Percentiles rank a stretch among this genome's conserved stretches.
phyloP scores from a whole-genome alignment of 2,113 vertebrate genomes.

The Microcebus ravelobensis region DNA sequence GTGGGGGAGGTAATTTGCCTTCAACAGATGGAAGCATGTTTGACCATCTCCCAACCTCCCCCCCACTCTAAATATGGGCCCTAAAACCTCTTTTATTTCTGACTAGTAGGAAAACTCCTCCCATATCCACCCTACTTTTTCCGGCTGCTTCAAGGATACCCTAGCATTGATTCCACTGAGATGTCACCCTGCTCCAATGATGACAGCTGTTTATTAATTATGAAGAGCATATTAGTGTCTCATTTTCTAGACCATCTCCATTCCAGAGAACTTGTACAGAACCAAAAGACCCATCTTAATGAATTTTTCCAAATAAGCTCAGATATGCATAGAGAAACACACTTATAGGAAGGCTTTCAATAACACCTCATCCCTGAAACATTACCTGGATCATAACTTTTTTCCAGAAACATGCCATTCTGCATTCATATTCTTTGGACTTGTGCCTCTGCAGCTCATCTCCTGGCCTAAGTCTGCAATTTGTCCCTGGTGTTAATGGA shows the following conservation, averaged over 20 bases:
- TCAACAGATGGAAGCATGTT: neutral
- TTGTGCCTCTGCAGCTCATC: neutral
- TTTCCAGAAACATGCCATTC: neutral
- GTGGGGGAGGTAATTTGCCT: neutral
- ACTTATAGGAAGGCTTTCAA: neutral
- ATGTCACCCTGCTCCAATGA: neutral
- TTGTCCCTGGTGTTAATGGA: neutral
- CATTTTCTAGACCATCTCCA: neutral
- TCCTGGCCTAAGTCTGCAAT: neutral
- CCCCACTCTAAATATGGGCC: neutral
- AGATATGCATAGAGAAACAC: neutral
- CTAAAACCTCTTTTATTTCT: neutral
- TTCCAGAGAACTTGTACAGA: neutral
- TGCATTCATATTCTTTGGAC: neutral
- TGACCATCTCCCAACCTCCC: neutral
- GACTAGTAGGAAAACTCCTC: neutral
- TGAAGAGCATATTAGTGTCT: neutral
- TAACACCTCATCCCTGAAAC: neutral
- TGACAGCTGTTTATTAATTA: neutral
- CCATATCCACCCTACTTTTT: neutral
- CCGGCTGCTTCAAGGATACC: neutral
- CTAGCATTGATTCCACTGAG: neutral
- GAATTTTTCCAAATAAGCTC: neutral
- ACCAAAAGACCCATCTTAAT: neutral
- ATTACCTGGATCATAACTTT: neutral